These are phyloP conservation scores for Calcarius lapponicus DNA, from an alignment of 2,797 vertebrate genomes.

Conservation along the genomic window DNA sequence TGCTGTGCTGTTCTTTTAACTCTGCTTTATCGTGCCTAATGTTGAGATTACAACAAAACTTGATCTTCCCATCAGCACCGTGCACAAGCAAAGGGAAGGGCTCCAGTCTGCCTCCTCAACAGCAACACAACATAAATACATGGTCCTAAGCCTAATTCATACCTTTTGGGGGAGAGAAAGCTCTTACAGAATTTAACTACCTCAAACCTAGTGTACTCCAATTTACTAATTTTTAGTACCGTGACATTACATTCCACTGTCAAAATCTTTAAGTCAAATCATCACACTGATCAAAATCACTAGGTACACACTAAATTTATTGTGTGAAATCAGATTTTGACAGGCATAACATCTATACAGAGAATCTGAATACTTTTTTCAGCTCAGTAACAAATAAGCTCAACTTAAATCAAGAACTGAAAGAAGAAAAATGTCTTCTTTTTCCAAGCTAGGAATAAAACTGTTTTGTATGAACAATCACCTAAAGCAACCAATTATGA, in stretches of 20 bases:
- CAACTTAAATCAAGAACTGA: background rate
- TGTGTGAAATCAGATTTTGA: background rate
- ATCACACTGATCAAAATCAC: background rate
- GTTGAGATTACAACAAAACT: background rate
- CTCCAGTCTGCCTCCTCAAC: background rate
- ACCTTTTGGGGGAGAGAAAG: accelerated
- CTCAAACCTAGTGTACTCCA: background rate
- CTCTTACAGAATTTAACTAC: background rate
- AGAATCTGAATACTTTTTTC: background rate
- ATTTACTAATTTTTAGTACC: background rate
- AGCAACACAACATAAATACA: background rate
- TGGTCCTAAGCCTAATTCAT: background rate
- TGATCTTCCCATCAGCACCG: accelerated
- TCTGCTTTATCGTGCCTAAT: background rate
- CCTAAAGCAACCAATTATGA: background rate
- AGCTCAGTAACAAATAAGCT: background rate
- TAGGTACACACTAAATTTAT: background rate
- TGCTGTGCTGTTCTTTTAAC: background rate
- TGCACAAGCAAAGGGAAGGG: background rate
- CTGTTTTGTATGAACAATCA: background rate
- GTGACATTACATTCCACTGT: background rate
- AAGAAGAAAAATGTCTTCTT: background rate
- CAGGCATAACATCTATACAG: background rate
- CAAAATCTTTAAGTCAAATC: background rate
- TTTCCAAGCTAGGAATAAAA: background rate